These are phyloP conservation scores for Tragulus kanchil DNA, from an alignment of 2,113 vertebrate genomes.

Conservation along the genomic window DNA sequence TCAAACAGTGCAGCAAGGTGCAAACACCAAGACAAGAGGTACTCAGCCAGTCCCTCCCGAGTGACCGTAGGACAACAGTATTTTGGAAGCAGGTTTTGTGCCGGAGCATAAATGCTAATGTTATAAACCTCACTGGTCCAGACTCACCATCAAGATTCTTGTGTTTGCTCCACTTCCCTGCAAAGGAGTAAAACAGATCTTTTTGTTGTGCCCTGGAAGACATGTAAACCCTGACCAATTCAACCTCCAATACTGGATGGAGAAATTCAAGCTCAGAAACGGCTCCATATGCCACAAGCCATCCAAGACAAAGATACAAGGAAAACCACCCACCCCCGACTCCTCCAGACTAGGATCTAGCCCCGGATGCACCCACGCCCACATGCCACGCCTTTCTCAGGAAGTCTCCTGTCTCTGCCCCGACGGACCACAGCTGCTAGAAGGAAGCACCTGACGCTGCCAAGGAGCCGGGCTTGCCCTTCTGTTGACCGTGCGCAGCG, in stretches of 20 bases:
- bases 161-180: neutral
- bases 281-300: neutral
- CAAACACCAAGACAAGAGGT: neutral
- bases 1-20: neutral
- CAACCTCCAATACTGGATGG: neutral
- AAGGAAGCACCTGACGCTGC: neutral
- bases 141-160: neutral
- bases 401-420: neutral
- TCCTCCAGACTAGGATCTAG: neutral
- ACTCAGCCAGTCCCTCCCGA: neutral
- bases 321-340: neutral
- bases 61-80: neutral
- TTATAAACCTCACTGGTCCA: neutral
- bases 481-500: neutral
- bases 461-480: neutral
- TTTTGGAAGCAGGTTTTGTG: neutral
- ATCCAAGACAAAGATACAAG: neutral
- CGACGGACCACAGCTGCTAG: neutral
- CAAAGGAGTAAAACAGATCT: neutral
- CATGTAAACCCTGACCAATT: neutral
- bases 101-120: neutral
- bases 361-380: neutral
- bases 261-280: neutral
- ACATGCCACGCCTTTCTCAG: neutral
- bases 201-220: neutral